Conservation (phyloP, 2,888 invertebrate genomes). For the Papilio demoleus region DNA sequence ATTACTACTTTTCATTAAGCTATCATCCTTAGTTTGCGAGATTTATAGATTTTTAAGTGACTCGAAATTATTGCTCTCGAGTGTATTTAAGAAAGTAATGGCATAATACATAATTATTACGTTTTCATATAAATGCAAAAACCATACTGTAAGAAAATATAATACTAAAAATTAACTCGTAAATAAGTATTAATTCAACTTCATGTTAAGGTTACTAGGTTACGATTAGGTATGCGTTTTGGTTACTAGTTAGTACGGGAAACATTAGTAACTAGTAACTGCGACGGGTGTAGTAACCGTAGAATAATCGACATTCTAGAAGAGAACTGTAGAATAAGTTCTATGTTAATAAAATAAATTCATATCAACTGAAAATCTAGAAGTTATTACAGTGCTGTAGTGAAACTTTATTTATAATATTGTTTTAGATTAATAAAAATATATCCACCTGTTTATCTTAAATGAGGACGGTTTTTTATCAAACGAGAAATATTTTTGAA, state of each 20-base stretch:
- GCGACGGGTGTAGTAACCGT: too few relatives aligned
- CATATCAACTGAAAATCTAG: not conserved
- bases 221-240: not conserved
- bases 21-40: too few relatives aligned
- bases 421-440: slow-evolving; percentile 11
- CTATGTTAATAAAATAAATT: too few relatives aligned
- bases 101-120: not conserved
- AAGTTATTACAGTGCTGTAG: not conserved
- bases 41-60: too few relatives aligned
- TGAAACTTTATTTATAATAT: not conserved
- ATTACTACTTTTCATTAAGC: too few relatives aligned
- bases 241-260: too few relatives aligned
- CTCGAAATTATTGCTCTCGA: too few relatives aligned
- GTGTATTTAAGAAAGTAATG: too few relatives aligned
- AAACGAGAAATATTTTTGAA: slow-evolving; percentile 9
- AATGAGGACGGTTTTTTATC: slow-evolving; percentile 29
- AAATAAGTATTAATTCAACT: not conserved
- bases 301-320: not conserved
- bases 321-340: too few relatives aligned
- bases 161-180: slow-evolving; percentile 32
- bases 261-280: too few relatives aligned
- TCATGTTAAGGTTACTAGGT: not conserved
- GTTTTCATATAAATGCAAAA: slow-evolving; percentile 39
- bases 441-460: slow-evolving; percentile 26
- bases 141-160: slow-evolving; percentile 37